Evolutionary conservation across 2,113 vertebrate species (phyloP).

Genomic region (Globicephala melas): DNA sequence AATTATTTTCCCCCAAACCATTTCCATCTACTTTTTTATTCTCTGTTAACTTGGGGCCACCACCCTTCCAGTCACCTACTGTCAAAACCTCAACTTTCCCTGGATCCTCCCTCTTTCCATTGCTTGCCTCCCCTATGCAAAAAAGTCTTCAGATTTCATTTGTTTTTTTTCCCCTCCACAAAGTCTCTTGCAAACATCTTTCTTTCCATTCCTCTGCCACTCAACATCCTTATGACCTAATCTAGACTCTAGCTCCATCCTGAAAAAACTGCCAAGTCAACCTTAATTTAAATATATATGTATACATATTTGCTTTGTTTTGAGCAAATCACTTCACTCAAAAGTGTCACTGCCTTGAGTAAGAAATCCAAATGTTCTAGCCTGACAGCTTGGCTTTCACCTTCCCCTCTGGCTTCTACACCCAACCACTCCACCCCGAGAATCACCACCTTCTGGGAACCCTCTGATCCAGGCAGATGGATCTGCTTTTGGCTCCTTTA

Average conservation of each 20-base stretch:
- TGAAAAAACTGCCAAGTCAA: not conserved
- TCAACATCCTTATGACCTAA: not conserved
- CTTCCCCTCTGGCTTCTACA: not conserved
- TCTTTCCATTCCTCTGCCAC: not conserved
- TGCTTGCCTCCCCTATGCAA: not conserved
- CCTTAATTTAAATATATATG: not conserved
- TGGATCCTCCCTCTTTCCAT: not conserved
- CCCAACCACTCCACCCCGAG: fast-evolving
- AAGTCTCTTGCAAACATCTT: not conserved
- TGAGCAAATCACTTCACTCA: not conserved
- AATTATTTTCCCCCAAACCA: not conserved
- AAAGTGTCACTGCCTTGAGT: not conserved
- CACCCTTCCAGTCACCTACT: not conserved
- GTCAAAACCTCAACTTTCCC: not conserved
- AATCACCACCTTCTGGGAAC: not conserved
- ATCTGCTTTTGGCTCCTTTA: not conserved
- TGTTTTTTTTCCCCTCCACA: no score
- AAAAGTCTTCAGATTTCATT: not conserved
- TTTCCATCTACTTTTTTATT: not conserved
- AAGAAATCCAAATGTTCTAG: not conserved
- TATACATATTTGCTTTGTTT: not conserved
- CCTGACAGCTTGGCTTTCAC: not conserved
- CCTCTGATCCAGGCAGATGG: not conserved
- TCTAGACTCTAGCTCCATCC: not conserved
- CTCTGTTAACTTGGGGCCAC: not conserved